Evolutionary conservation across 1,140 invertebrate genomes (phyloP), one percentile per base, ranked within the genome.

Genomic region (Leptopilina boulardi): DNA sequence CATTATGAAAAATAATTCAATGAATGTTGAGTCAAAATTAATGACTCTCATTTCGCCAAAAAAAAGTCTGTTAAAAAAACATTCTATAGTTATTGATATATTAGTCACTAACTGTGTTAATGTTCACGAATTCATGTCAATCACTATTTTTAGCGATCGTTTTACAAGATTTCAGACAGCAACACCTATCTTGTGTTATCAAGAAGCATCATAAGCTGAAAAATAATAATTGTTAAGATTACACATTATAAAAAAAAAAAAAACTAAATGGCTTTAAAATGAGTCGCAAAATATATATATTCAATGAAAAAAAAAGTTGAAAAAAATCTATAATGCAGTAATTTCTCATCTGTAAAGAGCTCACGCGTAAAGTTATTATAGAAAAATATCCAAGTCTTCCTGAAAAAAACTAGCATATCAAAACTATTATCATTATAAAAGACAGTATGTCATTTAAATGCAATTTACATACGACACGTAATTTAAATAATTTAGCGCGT

Each of bases 71-170:
- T 66, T 66, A 66, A 66, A 66, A 66, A 66, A 66, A 30, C 15
- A 66, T 30, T 66, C 59, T 66, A n/a, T n/a, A 66, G 59, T 30
- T 66, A 66, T 5, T 66, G 54, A 59, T 59, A n/a, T n/a, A 23
- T 59, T 38, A 59, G 54, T 30, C 21, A 66, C 30, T 66, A 66
- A 66, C 59, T 66, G 26, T 66, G 26, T 66, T 66, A 66, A 66
- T 66, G 59, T 66, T 66, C 59, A 66, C 59, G 59, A 66, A 66
- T 66, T n/a, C 59, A 66, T 66, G 59, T 66, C 59, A 66, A 66
- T 66, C 59, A 66, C 59, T 66, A 66, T n/a, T 66, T 66, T 34
- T 66, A 66, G 59, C 59, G 23, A 66, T 30, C 59, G 59, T 66
- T 66, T 66, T 66, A 66, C 59, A 66, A 66, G 59, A 66, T 66